Evolutionary conservation across 2,888 invertebrate genomes (phyloP).

Genomic region (Nezara viridula): DNA sequence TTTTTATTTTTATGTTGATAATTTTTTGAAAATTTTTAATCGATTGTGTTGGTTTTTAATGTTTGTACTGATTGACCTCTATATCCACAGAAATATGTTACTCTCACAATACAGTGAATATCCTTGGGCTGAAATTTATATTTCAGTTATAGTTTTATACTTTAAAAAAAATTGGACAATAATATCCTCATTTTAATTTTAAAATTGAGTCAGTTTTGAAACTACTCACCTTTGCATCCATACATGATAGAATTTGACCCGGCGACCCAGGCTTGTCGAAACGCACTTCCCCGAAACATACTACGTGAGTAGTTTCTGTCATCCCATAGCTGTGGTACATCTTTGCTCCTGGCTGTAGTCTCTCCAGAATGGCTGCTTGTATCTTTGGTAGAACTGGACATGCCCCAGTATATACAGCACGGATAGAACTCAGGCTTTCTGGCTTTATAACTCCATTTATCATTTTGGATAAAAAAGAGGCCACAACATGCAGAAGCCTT

Average conservation of each 20-base stretch:
- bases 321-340: slow-evolving; percentile 62
- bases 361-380: slow-evolving; percentile 50
- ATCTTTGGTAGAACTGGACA: slow-evolving; percentile 49
- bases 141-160: not conserved
- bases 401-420: slow-evolving; percentile 69
- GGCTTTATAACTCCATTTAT: slow-evolving; percentile 67
- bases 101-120: too few relatives aligned
- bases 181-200: not conserved
- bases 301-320: slow-evolving; percentile 62
- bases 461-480: slow-evolving; percentile 78
- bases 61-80: too few relatives aligned
- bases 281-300: slow-evolving; percentile 54
- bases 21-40: too few relatives aligned
- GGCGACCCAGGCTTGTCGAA: slow-evolving; percentile 60
- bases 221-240: slow-evolving; percentile 58
- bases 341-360: slow-evolving; percentile 51
- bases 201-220: not conserved
- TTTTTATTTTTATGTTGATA: too few relatives aligned
- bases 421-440: slow-evolving; percentile 69
- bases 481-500: slow-evolving; percentile 67
- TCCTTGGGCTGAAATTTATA: not conserved
- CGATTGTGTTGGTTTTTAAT: too few relatives aligned
- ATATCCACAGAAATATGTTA: too few relatives aligned
- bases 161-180: not conserved
- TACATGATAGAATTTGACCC: slow-evolving; percentile 50